Base-by-base conservation (phyloP, 2,888 invertebrate species). In the Drosophila stalkeri region DNA sequence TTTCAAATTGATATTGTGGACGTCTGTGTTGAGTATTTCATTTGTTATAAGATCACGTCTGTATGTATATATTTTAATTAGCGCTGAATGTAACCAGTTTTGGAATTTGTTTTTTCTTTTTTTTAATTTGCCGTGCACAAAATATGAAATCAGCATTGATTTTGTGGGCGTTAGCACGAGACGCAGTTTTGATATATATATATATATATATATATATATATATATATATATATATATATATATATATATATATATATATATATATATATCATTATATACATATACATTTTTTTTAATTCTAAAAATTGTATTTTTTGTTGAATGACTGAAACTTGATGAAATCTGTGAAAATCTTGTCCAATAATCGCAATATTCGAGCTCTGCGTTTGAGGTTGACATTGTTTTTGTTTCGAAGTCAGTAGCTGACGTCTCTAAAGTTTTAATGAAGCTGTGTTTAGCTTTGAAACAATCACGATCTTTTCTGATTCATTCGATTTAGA, bases 131-230 rank as follows among this genome's bases (percentile, higher is more conserved):
- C 16, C 62, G 60, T 69, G 75, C 61, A 56, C 55, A 65, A 72
- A 72, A 80, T 79, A 82, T 85, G 79, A 87, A 85, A 85, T 87
- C 87, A 87, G 87, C 85, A 68, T 69, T 52, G 59, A 62, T 31
- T 69, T 75, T 59, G 85, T 85, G 82, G 87, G 87, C 85, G 87
- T 85, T 85, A 77, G 64, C 85, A 82, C 84, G 77, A 82, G 68
- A 61, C 64, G 47, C 41, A 39, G 64, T 52, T 66, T 61, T 64
- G 27, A 27, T 27, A 3, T 6, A 27, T 27, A 6, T 33, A 31
- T 39, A 62, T 63, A 52, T 49, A 59, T 62, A 62, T 46, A 35
- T 65, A 47, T 51, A 41, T 54, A 52, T 31, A 54, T 43, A 43
- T 52, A 31, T 33, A 33, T 33, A 18, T 18, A 18, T 12, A 33